Conservation (phyloP, 2,797 vertebrate genomes). For the Malacoctenus gilli region DNA sequence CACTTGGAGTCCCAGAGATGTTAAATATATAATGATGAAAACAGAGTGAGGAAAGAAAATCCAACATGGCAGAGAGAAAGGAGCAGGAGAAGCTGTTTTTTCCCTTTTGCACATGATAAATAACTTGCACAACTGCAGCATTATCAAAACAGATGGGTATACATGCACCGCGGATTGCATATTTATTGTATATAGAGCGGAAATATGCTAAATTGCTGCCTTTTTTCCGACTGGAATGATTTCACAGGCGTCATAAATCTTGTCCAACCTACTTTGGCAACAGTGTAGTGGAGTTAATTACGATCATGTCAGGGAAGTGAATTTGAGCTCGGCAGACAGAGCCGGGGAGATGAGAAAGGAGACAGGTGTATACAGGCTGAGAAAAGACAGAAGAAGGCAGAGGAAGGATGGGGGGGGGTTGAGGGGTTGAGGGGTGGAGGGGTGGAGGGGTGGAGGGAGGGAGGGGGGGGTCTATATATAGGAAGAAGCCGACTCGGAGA, state of each 20-base stretch:
- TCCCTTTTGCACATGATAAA: background rate
- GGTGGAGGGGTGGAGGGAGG: constrained; percentile 5
- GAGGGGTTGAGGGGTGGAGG: too few species aligned
- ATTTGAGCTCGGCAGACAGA: constrained; percentile 28
- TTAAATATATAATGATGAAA: background rate
- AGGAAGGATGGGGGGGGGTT: constrained; percentile 10
- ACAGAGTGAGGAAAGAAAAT: background rate
- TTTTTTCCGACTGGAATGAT: background rate
- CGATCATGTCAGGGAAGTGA: constrained; percentile 22
- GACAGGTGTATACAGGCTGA: constrained; percentile 27
- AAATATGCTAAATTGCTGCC: background rate
- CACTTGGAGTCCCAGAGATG: background rate
- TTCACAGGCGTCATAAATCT: background rate
- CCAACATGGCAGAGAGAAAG: background rate
- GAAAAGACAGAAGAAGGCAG: constrained; percentile 9
- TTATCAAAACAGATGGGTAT: background rate
- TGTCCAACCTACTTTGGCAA: constrained; percentile 16
- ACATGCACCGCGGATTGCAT: background rate
- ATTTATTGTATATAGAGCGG: background rate
- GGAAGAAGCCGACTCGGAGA: constrained; percentile 26
- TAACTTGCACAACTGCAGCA: background rate
- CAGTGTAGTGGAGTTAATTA: constrained; percentile 29
- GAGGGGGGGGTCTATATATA: constrained; percentile 54
- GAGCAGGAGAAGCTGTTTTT: background rate
- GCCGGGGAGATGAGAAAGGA: constrained; percentile 22